These are phyloP conservation scores for Drosophila borborema DNA, from an alignment of 2,888 invertebrate species.

Conservation along the genomic window DNA sequence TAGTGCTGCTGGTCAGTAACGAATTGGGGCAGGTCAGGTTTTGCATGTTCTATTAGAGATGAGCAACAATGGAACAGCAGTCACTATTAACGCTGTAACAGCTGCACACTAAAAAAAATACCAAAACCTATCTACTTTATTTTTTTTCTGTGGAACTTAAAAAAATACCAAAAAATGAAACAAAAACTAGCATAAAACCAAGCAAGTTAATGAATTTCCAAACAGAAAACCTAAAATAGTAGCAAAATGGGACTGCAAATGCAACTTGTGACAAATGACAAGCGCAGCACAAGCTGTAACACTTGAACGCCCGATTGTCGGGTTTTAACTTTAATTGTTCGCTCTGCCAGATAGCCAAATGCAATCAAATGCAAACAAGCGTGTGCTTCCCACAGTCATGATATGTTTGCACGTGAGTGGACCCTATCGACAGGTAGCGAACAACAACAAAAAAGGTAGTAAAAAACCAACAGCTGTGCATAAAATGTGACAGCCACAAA, in stretches of 20 bases:
- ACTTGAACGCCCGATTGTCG: constrained; percentile 24
- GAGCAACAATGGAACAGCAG: constrained; percentile 10
- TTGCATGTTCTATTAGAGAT: constrained; percentile 16
- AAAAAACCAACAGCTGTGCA: constrained; percentile 46
- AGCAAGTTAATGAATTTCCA: background rate
- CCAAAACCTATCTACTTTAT: background rate
- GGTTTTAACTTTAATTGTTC: constrained; percentile 13
- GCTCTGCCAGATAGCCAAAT: constrained; percentile 35
- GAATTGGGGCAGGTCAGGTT: constrained; percentile 37
- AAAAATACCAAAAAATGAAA: background rate
- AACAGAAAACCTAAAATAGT: constrained; percentile 15
- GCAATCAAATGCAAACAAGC: constrained; percentile 77
- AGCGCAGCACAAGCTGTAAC: constrained; percentile 15
- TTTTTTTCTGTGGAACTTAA: background rate
- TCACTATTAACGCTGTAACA: constrained; percentile 10
- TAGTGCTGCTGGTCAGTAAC: constrained; percentile 4
- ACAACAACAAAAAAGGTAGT: background rate
- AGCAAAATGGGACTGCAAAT: constrained; percentile 6
- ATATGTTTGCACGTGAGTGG: constrained; percentile 69
- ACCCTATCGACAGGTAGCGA: constrained; percentile 26
- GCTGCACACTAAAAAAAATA: background rate
- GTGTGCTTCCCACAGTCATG: constrained; percentile 59
- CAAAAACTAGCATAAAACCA: background rate
- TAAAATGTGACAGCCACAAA: constrained; percentile 48
- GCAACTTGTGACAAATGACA: constrained; percentile 8